Conservation (phyloP, 2,888 invertebrate genomes). For the Oxytorus armatus region DNA sequence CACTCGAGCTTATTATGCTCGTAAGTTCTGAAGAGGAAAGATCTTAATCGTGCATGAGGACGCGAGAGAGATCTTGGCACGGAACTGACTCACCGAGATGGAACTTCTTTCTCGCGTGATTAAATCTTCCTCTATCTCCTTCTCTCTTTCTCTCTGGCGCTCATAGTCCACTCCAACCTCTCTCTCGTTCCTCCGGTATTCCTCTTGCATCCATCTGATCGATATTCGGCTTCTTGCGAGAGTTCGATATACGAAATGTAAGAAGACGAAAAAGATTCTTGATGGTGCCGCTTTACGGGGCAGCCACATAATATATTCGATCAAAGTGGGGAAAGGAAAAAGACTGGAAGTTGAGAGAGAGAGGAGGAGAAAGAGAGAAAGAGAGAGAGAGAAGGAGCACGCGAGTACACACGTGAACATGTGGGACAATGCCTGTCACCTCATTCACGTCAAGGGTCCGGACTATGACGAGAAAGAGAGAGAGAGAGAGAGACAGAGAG, state of each 20-base stretch:
- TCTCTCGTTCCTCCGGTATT: constrained; percentile 60
- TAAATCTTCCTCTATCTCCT: constrained; percentile 59
- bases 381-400: constrained; percentile 62
- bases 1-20: constrained; percentile 23
- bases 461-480: constrained; percentile 52
- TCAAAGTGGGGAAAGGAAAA: constrained; percentile 69
- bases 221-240: constrained; percentile 32
- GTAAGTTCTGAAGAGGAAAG: constrained; percentile 54
- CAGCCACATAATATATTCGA: constrained; percentile 74
- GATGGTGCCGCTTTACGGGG: constrained; percentile 76
- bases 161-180: constrained; percentile 30
- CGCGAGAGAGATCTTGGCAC: constrained; percentile 66
- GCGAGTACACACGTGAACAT: constrained; percentile 74
- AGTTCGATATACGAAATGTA: constrained; percentile 45
- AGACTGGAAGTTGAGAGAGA: constrained; percentile 18
- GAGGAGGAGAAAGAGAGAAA: constrained; percentile 37
- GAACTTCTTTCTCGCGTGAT: constrained; percentile 69
- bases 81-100: constrained; percentile 77
- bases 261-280: constrained; percentile 61
- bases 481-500: constrained; percentile 14
- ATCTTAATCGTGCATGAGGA: constrained; percentile 66
- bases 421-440: constrained; percentile 78
- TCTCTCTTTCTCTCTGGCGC: constrained; percentile 14
- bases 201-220: constrained; percentile 24
- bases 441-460: constrained; percentile 79